phyloP scores from a whole-genome alignment of 2,113 vertebrate genomes.

The Cnemophilus loriae region DNA sequence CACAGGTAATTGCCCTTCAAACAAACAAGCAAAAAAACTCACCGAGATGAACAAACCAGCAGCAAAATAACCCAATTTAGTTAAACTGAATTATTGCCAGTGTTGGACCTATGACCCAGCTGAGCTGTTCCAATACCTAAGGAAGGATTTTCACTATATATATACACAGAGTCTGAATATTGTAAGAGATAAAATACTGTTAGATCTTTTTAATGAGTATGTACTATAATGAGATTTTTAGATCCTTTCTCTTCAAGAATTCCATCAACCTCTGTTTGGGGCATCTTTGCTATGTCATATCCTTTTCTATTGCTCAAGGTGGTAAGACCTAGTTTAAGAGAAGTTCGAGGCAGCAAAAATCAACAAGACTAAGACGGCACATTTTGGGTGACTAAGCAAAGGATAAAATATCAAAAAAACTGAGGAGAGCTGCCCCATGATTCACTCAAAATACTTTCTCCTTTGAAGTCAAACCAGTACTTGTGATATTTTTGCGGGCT shows the following conservation, averaged over 20 bases:
- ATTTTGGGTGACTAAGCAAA: neutral
- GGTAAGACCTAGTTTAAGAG: neutral
- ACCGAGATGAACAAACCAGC: neutral
- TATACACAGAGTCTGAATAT: neutral
- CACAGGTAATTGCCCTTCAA: neutral
- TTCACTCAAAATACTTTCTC: neutral
- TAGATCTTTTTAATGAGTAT: neutral
- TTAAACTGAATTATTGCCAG: neutral
- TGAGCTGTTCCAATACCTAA: neutral
- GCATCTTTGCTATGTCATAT: neutral
- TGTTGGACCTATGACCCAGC: neutral
- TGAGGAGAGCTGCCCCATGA: neutral
- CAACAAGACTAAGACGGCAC: neutral
- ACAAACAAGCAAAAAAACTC: neutral
- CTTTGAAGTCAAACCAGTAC: neutral
- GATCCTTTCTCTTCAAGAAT: neutral
- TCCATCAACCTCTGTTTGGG: neutral
- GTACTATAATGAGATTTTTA: neutral
- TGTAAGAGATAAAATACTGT: neutral
- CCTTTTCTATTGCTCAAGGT: neutral
- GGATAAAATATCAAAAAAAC: neutral
- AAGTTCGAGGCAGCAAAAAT: neutral
- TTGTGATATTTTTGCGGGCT: neutral
- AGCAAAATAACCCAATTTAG: neutral
- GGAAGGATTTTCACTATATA: neutral